Evolutionary conservation across 64 coral and sea anemone species (phyloP), one percentile per base, ranked within the genome.

Genomic region (Acropora tenuis): DNA sequence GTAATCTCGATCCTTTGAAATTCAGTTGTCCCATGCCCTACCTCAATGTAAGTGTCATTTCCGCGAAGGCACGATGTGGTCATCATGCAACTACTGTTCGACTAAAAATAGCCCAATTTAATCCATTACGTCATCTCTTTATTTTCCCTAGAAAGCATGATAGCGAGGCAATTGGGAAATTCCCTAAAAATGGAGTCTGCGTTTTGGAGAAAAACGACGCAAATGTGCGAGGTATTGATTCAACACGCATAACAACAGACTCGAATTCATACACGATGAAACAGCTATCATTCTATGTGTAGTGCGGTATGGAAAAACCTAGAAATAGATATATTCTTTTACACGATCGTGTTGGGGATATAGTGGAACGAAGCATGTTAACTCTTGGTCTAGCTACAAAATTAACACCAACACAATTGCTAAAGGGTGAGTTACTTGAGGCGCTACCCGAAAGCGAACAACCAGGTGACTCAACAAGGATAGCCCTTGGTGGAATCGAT

Each of bases 301-400:
- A 63, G 10, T 16, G 16, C 30, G 41, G 1, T 16, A 93, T 96
- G 95, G 91, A 66, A 48, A 82, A 90, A 87, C 15, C 42, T 2
- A 50, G 50, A 5, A 79, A 88, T 49, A 96, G 87, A 72, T 96
- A 88, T 78, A 93, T 96, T 60, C 86, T 96, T 18, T 57, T 90
- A 40, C 15, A 58, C 30, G 95, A 96, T 85, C 50, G 91, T 82
- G 87, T 93, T 2, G 94, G 89, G 16, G 48, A 89, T 10, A 80
- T 46, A 5, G 3, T 73, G 3, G 90, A 92, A 81, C 69, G 46
- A 83, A 89, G 10, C 76, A 43, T 93, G 49, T 45, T 93, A 6
- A 43, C 50, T 8, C 48, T 88, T 30, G 89, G 85, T 40, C 52
- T 88, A 43, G 47, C 74, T 4, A 57, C 42, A 1, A 89, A 76